A percentile compares a stretch with the other conserved stretches of the same genome.
Conservation (phyloP, 2,797 vertebrate genomes). For the Rhabdophis nuchalis region DNA sequence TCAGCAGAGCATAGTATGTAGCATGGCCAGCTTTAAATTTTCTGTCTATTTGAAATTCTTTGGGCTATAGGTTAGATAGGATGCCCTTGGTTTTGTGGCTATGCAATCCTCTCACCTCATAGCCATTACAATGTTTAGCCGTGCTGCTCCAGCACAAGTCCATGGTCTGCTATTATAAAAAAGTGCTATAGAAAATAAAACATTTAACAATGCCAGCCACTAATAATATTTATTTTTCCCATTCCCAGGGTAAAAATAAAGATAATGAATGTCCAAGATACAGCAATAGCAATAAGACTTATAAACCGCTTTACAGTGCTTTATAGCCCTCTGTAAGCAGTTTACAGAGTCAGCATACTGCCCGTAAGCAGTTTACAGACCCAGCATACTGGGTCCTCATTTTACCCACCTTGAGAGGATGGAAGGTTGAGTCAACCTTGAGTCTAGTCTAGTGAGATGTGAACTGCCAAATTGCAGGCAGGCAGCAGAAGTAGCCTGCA, state of each 20-base stretch:
- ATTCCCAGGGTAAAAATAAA: not conserved
- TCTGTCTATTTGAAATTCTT: slow-evolving; percentile 53
- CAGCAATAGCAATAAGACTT: not conserved
- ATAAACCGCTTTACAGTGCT: no score
- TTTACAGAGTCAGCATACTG: not conserved
- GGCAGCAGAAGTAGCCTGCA: no score
- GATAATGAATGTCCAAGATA: not conserved
- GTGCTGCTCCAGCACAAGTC: not conserved
- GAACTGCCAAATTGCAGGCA: no score
- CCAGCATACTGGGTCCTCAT: no score
- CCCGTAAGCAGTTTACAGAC: no score
- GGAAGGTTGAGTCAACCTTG: no score
- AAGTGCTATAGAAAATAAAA: not conserved
- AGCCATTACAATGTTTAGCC: not conserved
- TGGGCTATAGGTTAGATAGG: rapidly evolving
- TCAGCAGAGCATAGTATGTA: slow-evolving; percentile 35
- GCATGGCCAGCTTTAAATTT: not conserved
- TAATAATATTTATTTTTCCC: not conserved
- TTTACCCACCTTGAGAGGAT: no score
- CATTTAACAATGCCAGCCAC: not conserved
- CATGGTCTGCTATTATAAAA: not conserved
- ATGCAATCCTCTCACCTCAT: not conserved
- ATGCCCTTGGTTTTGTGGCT: not conserved
- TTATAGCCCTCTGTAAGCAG: no score
- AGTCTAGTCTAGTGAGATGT: no score